Percentiles rank a stretch among this genome's conserved stretches.
These are phyloP conservation scores for Xestia xanthographa DNA, from an alignment of 2,888 invertebrate genomes.

Conservation along the genomic window DNA sequence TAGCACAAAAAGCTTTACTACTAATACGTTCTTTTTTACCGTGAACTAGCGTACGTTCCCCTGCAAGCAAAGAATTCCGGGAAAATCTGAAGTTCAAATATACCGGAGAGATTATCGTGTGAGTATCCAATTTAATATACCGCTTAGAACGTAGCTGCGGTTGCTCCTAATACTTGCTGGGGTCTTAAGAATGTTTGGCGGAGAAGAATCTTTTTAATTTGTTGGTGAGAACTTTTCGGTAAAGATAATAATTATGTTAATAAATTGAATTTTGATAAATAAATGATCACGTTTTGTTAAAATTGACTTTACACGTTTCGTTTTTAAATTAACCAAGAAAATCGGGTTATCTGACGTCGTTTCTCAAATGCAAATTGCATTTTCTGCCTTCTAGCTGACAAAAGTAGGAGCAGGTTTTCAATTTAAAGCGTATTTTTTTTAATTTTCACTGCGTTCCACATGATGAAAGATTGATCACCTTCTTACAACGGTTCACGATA, in stretches of 20 bases:
- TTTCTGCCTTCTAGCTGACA: too few species aligned
- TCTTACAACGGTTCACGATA: background rate
- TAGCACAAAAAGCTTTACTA: background rate
- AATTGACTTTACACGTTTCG: background rate
- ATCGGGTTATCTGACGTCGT: background rate
- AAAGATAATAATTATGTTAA: background rate
- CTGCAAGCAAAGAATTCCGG: conserved; percentile 10
- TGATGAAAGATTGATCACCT: background rate
- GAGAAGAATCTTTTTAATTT: background rate
- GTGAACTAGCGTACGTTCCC: background rate
- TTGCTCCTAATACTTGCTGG: conserved; percentile 1
- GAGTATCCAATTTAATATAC: conserved; percentile 51
- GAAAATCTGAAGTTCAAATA: conserved; percentile 42
- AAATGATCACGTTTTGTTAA: background rate
- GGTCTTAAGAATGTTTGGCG: background rate
- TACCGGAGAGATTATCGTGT: conserved; percentile 42
- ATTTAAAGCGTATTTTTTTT: too few species aligned
- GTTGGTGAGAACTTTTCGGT: background rate
- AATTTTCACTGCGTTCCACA: too few species aligned
- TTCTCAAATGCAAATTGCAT: background rate
- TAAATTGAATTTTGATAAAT: background rate
- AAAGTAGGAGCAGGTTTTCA: background rate
- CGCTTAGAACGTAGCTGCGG: conserved; percentile 24
- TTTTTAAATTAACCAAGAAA: background rate
- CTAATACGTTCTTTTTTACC: background rate